Conservation (phyloP, 2,113 vertebrate species). For the Cryptomyrus ogoouensis region DNA sequence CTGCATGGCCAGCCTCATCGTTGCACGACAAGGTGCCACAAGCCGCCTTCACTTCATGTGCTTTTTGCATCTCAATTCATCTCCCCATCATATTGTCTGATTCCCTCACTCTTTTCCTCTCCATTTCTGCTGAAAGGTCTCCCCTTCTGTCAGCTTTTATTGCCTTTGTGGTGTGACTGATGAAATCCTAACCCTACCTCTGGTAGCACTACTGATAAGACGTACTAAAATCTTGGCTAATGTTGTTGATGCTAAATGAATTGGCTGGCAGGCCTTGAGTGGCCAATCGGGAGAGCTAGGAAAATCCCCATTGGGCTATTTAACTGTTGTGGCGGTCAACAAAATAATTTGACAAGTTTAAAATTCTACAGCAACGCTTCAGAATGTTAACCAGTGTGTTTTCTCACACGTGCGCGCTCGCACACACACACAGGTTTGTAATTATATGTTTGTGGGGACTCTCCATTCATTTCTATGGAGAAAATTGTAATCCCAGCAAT, state of each 20-base stretch:
- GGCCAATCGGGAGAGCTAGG: neutral
- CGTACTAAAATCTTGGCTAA: neutral
- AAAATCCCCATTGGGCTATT: neutral
- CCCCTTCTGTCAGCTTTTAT: neutral
- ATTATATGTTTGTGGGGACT: too few relatives aligned
- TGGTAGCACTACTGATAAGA: neutral
- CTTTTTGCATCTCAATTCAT: neutral
- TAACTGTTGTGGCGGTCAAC: neutral
- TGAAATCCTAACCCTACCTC: neutral
- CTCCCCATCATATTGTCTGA: neutral
- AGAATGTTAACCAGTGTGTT: neutral
- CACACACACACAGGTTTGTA: neutral
- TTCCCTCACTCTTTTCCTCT: neutral
- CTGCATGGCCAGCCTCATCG: conserved; percentile 73
- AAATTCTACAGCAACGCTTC: neutral
- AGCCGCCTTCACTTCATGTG: neutral
- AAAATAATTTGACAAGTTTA: neutral
- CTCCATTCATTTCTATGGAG: too few relatives aligned
- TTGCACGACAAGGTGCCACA: conserved; percentile 64
- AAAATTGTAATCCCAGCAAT: too few relatives aligned
- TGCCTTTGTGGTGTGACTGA: neutral
- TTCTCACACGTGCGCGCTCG: neutral
- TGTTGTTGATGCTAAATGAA: neutral
- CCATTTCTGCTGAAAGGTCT: neutral
- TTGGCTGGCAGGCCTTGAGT: neutral